Percentiles rank a stretch among this genome's conserved stretches.
These are phyloP conservation scores for mouse (Mus musculus) DNA, from an alignment of 2,113 vertebrate genomes.

Conservation along the genomic window DNA sequence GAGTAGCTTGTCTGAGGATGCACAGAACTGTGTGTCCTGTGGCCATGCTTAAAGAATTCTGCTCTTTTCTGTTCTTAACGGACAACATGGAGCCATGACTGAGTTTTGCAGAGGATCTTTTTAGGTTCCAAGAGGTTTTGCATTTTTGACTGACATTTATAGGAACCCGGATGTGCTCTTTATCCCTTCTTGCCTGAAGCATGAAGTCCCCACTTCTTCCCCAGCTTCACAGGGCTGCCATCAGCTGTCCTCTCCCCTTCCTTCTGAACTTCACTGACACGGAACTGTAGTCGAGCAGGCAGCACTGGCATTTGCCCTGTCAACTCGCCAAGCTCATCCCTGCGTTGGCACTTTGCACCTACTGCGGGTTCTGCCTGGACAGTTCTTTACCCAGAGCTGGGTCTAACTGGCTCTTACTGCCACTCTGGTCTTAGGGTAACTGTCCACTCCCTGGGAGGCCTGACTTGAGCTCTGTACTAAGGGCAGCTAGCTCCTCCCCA, in stretches of 20 bases:
- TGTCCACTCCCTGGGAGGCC: background rate
- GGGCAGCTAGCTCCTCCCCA: slow-evolving; percentile 12
- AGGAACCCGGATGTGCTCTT: background rate
- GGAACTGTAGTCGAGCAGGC: background rate
- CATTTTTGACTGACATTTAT: background rate
- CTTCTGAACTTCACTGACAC: background rate
- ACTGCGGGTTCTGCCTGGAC: background rate
- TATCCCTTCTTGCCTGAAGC: background rate
- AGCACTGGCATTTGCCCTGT: background rate
- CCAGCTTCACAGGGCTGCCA: background rate
- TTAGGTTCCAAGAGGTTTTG: background rate
- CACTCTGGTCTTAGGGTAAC: slow-evolving; percentile 11
- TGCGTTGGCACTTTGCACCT: slow-evolving; percentile 11
- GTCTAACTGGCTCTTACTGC: slow-evolving; percentile 1
- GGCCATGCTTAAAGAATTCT: background rate
- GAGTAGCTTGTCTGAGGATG: background rate
- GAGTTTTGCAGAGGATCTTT: background rate
- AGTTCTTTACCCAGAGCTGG: background rate
- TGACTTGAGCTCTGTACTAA: background rate
- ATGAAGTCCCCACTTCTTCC: background rate
- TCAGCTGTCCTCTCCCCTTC: background rate
- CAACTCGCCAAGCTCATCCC: background rate
- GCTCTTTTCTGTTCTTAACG: background rate
- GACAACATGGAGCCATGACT: background rate
- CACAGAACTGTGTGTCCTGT: background rate